phyloP scores from a whole-genome alignment of 2,113 vertebrate genomes.

The Scomber colias region DNA sequence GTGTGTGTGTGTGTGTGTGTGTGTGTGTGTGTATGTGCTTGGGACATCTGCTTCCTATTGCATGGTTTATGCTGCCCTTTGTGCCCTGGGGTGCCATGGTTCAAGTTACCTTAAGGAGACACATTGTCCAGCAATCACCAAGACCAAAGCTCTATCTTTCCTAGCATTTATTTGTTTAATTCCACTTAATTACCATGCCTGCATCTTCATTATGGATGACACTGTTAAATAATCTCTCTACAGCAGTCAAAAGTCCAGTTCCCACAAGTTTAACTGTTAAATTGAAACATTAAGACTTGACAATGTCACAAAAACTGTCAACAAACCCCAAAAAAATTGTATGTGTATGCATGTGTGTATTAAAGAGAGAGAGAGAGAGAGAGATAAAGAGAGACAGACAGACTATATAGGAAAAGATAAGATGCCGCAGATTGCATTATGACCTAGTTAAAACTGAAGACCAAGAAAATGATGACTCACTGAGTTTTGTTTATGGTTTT shows the following conservation, averaged over 20 bases:
- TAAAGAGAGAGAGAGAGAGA: neutral
- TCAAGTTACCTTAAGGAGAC: slow-evolving; percentile 68
- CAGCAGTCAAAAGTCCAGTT: neutral
- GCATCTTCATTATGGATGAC: neutral
- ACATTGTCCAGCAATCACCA: slow-evolving; percentile 10
- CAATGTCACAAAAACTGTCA: neutral
- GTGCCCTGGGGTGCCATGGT: slow-evolving; percentile 50
- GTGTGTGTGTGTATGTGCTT: slow-evolving; percentile 22
- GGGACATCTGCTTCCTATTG: slow-evolving; percentile 79
- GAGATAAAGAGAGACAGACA: neutral
- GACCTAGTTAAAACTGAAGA: too few relatives aligned
- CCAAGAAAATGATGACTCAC: too few relatives aligned
- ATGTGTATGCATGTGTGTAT: neutral
- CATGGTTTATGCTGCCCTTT: slow-evolving; percentile 50
- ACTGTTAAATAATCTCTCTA: neutral
- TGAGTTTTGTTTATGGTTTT: too few relatives aligned
- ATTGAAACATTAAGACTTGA: neutral
- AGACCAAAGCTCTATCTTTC: neutral
- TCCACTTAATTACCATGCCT: neutral
- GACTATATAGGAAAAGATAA: slow-evolving; percentile 8
- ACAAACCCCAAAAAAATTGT: too few relatives aligned
- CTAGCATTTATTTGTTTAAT: neutral
- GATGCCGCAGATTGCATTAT: neutral
- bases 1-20: slow-evolving; percentile 16
- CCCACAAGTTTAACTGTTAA: neutral